phyloP scores from a whole-genome alignment of 2,113 vertebrate genomes.

The Rafetus swinhoei region DNA sequence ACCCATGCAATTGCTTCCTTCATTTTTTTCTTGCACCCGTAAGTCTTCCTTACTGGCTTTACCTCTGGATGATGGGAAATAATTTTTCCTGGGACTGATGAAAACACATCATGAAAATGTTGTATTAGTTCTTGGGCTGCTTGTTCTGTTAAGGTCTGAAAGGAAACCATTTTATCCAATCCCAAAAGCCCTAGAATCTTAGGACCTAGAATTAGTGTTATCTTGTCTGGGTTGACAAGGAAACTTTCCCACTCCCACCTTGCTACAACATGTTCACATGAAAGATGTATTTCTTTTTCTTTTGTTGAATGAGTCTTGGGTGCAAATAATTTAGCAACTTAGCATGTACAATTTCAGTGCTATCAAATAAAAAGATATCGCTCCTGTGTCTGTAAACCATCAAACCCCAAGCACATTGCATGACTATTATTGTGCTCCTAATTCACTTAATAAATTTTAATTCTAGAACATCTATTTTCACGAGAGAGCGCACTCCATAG shows the following conservation, averaged over 20 bases:
- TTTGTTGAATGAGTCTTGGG: not conserved
- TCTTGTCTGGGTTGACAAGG: not conserved
- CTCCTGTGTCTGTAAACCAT: not conserved
- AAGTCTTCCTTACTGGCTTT: too few relatives aligned
- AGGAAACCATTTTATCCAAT: not conserved
- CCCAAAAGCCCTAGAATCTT: too few relatives aligned
- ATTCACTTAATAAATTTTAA: not conserved
- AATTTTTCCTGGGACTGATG: not conserved
- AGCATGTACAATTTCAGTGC: not conserved
- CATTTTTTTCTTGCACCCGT: not conserved
- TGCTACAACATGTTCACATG: not conserved
- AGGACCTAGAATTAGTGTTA: not conserved
- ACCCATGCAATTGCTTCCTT: not conserved
- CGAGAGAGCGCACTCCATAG: too few relatives aligned
- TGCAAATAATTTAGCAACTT: not conserved
- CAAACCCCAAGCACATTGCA: not conserved
- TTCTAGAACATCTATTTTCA: not conserved
- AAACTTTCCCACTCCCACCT: not conserved
- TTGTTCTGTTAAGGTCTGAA: not conserved
- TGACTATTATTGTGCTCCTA: not conserved
- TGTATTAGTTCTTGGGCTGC: not conserved
- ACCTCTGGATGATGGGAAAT: not conserved
- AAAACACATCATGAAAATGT: not conserved
- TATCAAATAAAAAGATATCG: not conserved
- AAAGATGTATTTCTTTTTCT: not conserved